Percentiles rank a stretch among this genome's conserved stretches.
phyloP scores from a whole-genome alignment of 1,140 invertebrate genomes.

The Coptotermes formosanus region DNA sequence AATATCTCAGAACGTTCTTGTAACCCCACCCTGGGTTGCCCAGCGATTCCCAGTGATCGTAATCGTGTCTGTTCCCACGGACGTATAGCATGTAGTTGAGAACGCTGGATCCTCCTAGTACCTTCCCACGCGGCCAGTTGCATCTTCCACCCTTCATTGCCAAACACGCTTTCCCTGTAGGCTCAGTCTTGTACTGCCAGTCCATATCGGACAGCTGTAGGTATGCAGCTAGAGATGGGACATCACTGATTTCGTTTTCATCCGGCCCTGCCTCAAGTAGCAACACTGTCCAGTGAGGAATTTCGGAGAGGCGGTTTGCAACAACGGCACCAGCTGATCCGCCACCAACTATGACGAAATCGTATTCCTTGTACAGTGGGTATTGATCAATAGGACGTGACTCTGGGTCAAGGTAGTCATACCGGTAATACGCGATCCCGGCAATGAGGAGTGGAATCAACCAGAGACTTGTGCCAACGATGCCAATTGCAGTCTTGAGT shows the following conservation, averaged over 20 bases:
- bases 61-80: slow-evolving; percentile 78
- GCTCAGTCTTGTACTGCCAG: slow-evolving; percentile 90
- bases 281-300: slow-evolving; percentile 61
- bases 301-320: slow-evolving; percentile 83
- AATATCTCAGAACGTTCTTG: slow-evolving; percentile 82
- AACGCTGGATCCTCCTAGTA: slow-evolving; percentile 85
- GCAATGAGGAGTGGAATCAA: slow-evolving; percentile 77
- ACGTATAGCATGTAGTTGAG: slow-evolving; percentile 97
- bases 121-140: slow-evolving; percentile 82
- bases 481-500: slow-evolving; percentile 67
- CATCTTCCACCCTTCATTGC: slow-evolving; percentile 65
- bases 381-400: slow-evolving; percentile 60
- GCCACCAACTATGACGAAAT: slow-evolving; percentile 85
- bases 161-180: slow-evolving; percentile 76
- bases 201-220: slow-evolving; percentile 84
- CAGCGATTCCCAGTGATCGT: slow-evolving; percentile 83
- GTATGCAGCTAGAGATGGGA: slow-evolving; percentile 83
- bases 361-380: slow-evolving; percentile 66
- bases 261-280: slow-evolving; percentile 90
- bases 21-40: slow-evolving; percentile 91
- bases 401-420: slow-evolving; percentile 78
- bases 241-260: slow-evolving; percentile 87
- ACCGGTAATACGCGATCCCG: slow-evolving; percentile 77
- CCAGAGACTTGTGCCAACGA: slow-evolving; percentile 74
- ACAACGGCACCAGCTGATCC: slow-evolving; percentile 92